Base-by-base conservation (phyloP, 2,797 vertebrate genomes). In the Amblyopsis hoosieri region DNA sequence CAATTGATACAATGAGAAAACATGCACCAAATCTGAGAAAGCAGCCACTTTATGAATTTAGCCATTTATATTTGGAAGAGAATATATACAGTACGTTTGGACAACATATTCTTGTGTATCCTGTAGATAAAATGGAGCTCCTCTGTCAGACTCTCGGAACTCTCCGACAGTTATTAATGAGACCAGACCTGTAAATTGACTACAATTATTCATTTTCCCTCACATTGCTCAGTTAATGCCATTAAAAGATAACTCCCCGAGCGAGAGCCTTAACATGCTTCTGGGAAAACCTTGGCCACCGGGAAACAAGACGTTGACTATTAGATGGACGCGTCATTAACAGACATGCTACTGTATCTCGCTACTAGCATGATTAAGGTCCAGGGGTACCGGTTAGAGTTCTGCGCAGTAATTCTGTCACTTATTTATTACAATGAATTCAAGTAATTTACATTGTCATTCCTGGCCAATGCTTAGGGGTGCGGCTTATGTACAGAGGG, bases 291-390 rank as follows among this genome's bases (percentile, higher is more conserved):
- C 62, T 60, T 66, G 42, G 63, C 54, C 15, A 3, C 48, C 3
- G 12, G 62, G 50, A 64, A 76, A 80, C 72, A 74, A 60, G 81
- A 78, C 65, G 70, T 69, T 15, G 14, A 42, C 74, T 54, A 54
- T 67, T 64, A 63, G 70, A 66, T 62, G 70, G 46, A 64, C 68
- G 65, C 68, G 71, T 81, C 75, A 81, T 83, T 83, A 81, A 75
- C 72, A 66, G 66, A 67, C 74, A 66, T 60, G 68, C 63, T 61
- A 54, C 48, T 19, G 19, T 19, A 19, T 19, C 70, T 33, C 63
- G 45, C 72, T 46, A 53, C 62, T 51, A 23, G 57, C 60, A 60
- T 67, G 64, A 71, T 65, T 65, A 54, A 19, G 1, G 19, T 19
- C 19, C 19, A 19, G 19, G 19, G 19, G 19, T 19, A 19, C 2